These are phyloP conservation scores for Notothenia coriiceps DNA, from an alignment of 2,113 vertebrate species.

Conservation along the genomic window DNA sequence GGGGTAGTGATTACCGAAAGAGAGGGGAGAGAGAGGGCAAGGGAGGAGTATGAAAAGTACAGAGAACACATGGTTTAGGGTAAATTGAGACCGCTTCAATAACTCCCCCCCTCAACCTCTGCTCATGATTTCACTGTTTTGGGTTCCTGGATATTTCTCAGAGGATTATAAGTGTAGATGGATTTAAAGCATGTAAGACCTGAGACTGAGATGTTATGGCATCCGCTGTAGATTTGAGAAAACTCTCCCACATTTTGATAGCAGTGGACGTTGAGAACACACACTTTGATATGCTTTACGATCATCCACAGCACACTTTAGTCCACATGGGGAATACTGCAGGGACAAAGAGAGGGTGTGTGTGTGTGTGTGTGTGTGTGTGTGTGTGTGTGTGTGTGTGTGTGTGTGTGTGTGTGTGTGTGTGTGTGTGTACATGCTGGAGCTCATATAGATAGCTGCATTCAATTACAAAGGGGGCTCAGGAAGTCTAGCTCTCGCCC, in stretches of 20 bases:
- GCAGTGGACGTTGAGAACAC: slow-evolving; percentile 33
- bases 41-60: slow-evolving; percentile 50
- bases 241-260: slow-evolving; percentile 43
- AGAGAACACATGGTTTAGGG: slow-evolving; percentile 65
- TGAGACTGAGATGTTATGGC: slow-evolving; percentile 60
- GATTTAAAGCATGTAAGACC: slow-evolving; percentile 57
- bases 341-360: slow-evolving; percentile 39
- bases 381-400: slow-evolving; percentile 13
- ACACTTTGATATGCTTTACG: slow-evolving; percentile 22
- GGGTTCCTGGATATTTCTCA: slow-evolving; percentile 55
- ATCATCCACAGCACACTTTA: slow-evolving; percentile 9
- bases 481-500: slow-evolving; percentile 57
- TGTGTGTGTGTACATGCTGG: slow-evolving; percentile 11
- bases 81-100: slow-evolving; percentile 62
- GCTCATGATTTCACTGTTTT: slow-evolving; percentile 68
- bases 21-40: slow-evolving; percentile 31
- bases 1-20: slow-evolving; percentile 50
- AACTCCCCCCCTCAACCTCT: slow-evolving; percentile 47
- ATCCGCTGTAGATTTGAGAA: slow-evolving; percentile 36
- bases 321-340: slow-evolving; percentile 11
- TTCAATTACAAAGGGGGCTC: slow-evolving; percentile 69
- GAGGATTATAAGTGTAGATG: slow-evolving; percentile 65
- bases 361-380: slow-evolving; percentile 10
- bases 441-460: slow-evolving; percentile 61
- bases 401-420: slow-evolving; percentile 43